phyloP scores from a whole-genome alignment of 1,140 invertebrate genomes.

The Delia radicum region DNA sequence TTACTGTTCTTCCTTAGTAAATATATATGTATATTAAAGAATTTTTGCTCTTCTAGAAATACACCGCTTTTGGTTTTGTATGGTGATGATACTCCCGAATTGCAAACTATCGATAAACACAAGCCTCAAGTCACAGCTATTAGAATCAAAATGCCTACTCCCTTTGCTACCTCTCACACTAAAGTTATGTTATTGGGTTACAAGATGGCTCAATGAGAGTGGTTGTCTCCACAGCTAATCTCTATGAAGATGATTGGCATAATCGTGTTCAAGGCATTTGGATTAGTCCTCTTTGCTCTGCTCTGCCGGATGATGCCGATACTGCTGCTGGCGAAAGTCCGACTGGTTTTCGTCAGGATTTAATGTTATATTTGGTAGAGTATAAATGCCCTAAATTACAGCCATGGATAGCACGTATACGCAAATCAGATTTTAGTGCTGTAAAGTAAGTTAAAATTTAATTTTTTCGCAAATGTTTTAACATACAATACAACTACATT shows the following conservation, averaged over 20 bases:
- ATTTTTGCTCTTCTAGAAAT: constrained; percentile 55
- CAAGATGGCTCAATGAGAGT: constrained; percentile 78
- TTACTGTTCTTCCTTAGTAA: constrained; percentile 38
- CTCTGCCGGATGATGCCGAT: constrained; percentile 60
- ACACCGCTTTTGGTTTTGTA: constrained; percentile 78
- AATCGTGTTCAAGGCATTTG: constrained; percentile 92
- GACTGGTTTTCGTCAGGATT: constrained; percentile 82
- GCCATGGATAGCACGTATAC: constrained; percentile 74
- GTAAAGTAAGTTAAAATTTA: constrained; percentile 66
- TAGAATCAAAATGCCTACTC: constrained; percentile 71
- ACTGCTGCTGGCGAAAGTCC: constrained; percentile 72
- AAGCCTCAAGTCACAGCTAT: constrained; percentile 68
- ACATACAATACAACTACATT: neutral
- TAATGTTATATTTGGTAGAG: constrained; percentile 77
- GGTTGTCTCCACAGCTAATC: constrained; percentile 89
- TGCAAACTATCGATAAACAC: constrained; percentile 59
- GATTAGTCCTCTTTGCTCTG: constrained; percentile 80
- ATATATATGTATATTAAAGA: neutral
- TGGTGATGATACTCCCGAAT: constrained; percentile 69
- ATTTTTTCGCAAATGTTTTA: constrained; percentile 14
- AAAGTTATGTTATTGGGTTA: constrained; percentile 90
- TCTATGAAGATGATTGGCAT: constrained; percentile 88
- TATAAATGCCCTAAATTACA: constrained; percentile 71
- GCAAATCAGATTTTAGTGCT: constrained; percentile 74
- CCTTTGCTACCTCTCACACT: constrained; percentile 89